These are phyloP conservation scores for Bombus impatiens DNA, from an alignment of 1,140 invertebrate genomes.

Conservation along the genomic window DNA sequence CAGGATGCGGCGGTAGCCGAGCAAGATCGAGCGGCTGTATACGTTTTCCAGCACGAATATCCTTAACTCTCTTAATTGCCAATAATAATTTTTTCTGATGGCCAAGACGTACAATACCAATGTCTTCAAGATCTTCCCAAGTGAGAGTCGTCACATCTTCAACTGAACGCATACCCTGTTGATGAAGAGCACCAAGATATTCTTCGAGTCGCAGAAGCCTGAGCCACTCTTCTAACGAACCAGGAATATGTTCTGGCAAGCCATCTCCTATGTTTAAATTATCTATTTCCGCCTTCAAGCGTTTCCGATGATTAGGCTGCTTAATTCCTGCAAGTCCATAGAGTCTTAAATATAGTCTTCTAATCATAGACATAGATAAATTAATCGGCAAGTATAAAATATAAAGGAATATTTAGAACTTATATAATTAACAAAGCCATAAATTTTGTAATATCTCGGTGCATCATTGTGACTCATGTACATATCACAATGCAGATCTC, in stretches of 20 bases:
- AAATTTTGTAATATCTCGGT: not conserved
- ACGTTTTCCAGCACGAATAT: conserved; percentile 93
- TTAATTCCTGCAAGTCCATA: conserved; percentile 87
- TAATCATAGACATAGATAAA: not conserved
- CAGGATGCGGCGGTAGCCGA: conserved; percentile 84
- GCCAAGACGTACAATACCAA: conserved; percentile 96
- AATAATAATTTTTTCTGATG: conserved; percentile 99
- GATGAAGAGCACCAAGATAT: conserved; percentile 93
- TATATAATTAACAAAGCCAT: not conserved
- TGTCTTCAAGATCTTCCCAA: conserved; percentile 99
- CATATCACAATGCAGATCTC: not conserved
- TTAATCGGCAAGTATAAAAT: not conserved
- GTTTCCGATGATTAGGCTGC: conserved; percentile 98
- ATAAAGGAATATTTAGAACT: no score
- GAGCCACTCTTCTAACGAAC: conserved; percentile 96
- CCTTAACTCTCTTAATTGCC: conserved; percentile 98
- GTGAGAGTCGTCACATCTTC: conserved; percentile 96
- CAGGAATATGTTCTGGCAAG: conserved; percentile 95
- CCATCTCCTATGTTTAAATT: conserved; percentile 97
- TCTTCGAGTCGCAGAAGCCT: conserved; percentile 94
- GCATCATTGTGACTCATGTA: not conserved
- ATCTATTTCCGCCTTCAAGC: conserved; percentile 97
- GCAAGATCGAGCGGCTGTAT: conserved; percentile 85
- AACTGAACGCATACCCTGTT: conserved; percentile 96
- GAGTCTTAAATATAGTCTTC: not conserved